A percentile compares a stretch with the other conserved stretches of the same genome.
These are phyloP conservation scores for Amblyopsis rosae DNA, from an alignment of 2,113 vertebrate species.

Conservation along the genomic window DNA sequence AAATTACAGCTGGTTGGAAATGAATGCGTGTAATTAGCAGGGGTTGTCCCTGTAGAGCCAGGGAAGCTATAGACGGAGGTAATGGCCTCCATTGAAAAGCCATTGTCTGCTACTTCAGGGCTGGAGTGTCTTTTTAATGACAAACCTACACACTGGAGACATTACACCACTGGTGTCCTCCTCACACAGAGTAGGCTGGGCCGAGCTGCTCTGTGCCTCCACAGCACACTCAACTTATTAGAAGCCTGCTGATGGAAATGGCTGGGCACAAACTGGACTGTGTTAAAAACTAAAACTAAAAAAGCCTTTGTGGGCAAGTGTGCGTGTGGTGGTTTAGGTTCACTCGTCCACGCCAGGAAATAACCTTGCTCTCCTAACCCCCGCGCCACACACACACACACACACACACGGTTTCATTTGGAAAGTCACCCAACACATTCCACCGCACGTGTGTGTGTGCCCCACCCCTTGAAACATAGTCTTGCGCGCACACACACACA, in stretches of 20 bases:
- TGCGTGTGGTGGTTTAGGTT: constrained; percentile 28
- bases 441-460: constrained; percentile 15
- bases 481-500: constrained; percentile 39
- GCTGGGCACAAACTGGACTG: constrained; percentile 23
- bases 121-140: constrained; percentile 57
- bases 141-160: constrained; percentile 54
- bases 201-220: neutral
- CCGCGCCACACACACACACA: neutral
- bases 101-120: constrained; percentile 57
- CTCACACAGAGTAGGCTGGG: neutral
- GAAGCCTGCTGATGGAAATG: constrained; percentile 51
- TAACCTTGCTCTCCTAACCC: constrained; percentile 60
- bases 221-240: constrained; percentile 4
- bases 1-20: constrained; percentile 70
- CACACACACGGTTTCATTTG: constrained; percentile 43
- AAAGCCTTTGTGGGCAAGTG: constrained; percentile 10
- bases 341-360: constrained; percentile 57
- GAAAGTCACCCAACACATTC: constrained; percentile 58
- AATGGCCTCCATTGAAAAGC: constrained; percentile 70
- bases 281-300: constrained; percentile 20
- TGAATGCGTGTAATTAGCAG: constrained; percentile 70
- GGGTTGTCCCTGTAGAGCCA: constrained; percentile 61
- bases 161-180: constrained; percentile 12
- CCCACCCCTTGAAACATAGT: constrained; percentile 57
- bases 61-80: constrained; percentile 61